These are phyloP conservation scores for Hipposideros larvatus DNA, from an alignment of 2,797 vertebrate genomes.

Conservation along the genomic window DNA sequence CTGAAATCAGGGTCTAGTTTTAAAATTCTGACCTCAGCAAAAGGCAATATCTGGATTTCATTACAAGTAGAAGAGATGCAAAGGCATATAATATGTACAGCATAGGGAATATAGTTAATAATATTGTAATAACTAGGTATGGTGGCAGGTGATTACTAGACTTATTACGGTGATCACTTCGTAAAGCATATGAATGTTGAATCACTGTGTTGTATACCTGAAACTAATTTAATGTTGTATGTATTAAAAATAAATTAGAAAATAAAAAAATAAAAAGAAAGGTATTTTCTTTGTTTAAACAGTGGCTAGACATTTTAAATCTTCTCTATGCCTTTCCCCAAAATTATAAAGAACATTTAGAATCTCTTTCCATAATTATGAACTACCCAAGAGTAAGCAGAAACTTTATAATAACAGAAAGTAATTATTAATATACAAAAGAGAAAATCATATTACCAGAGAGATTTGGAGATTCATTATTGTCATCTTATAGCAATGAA, in stretches of 20 bases:
- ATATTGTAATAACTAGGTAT: neutral
- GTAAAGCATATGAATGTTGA: neutral
- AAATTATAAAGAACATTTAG: slow-evolving; percentile 25
- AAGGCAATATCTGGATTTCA: neutral
- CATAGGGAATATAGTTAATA: neutral
- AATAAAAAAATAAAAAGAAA: slow-evolving; percentile 1
- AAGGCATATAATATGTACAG: neutral
- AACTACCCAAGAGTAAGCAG: neutral
- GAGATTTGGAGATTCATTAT: slow-evolving; percentile 7
- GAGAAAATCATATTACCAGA: neutral
- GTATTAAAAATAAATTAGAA: neutral
- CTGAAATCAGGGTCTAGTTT: neutral
- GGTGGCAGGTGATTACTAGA: neutral
- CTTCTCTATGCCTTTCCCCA: neutral
- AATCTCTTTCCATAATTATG: slow-evolving; percentile 10
- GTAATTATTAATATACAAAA: neutral
- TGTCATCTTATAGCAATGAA: slow-evolving; percentile 47
- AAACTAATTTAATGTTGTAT: neutral
- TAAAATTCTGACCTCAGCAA: neutral
- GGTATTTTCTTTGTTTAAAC: slow-evolving; percentile 1
- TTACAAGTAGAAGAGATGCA: neutral
- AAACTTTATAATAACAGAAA: neutral
- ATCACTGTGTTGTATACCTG: neutral
- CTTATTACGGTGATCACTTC: neutral
- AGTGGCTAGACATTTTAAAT: neutral